These are phyloP conservation scores for Chunga burmeisteri DNA, from an alignment of 2,113 vertebrate genomes.

Conservation along the genomic window DNA sequence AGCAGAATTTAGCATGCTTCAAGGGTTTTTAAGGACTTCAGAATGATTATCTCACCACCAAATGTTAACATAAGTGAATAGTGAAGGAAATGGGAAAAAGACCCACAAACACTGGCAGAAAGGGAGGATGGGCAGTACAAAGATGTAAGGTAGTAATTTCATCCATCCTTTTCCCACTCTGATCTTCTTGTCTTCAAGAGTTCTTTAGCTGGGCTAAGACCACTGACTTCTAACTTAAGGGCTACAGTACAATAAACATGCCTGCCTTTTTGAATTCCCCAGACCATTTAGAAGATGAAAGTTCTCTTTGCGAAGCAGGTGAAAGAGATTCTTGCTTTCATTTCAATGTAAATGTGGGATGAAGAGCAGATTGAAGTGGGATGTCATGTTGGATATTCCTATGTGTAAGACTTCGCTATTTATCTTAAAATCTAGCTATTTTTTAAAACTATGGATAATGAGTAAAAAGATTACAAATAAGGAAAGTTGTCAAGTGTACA, in stretches of 20 bases:
- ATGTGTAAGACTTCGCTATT: not conserved
- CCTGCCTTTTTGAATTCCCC: not conserved
- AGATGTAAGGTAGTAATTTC: not conserved
- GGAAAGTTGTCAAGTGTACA: not conserved
- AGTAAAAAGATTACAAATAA: not conserved
- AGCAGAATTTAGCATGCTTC: not conserved
- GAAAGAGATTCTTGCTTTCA: not conserved
- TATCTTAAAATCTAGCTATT: not conserved
- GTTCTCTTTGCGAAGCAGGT: not conserved
- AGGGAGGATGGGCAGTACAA: not conserved
- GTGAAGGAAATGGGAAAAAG: not conserved
- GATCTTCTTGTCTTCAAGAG: not conserved
- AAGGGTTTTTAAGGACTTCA: not conserved
- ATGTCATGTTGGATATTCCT: not conserved
- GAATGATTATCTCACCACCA: rapidly evolving
- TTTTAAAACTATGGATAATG: not conserved
- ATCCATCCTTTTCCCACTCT: not conserved
- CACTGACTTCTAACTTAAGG: not conserved
- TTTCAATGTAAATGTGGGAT: not conserved
- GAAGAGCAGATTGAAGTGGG: not conserved
- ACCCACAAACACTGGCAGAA: not conserved
- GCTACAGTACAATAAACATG: not conserved
- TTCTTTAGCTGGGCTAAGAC: not conserved
- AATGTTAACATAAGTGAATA: not conserved
- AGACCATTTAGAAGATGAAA: not conserved